Base-by-base conservation (phyloP, 2,797 vertebrate species). In the Ataeniobius toweri region DNA sequence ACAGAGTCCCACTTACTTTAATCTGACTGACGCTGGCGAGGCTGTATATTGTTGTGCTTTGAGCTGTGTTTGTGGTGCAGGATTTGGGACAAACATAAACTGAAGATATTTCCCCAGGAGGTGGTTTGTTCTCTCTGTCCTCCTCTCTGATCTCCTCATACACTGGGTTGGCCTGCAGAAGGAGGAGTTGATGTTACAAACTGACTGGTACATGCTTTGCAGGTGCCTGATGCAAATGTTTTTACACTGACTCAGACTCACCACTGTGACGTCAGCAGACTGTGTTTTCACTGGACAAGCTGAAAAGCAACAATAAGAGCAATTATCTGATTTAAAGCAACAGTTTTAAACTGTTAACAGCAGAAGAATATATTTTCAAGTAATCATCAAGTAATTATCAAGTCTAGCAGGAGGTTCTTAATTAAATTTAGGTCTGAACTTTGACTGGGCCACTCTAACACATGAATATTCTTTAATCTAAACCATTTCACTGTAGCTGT, bases 231-330 rank as follows among this genome's bases (percentile, higher is more conserved):
- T 14, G 5, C 3, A 48, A 3, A 46, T 0, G 14, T n/a, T 70
- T 70, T 28, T 46, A 50, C 13, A 18, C 24, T 26, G 44, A 71
- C 28, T 61, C 58, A 61, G n/a, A 77, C 82, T 18, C 74, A 87
- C 83, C 74, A 18, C 4, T 0, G 2, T 18, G 16, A 20, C 69
- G 12, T 65, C 1, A 0, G 0, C 4, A 0, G 10, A 0, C 3
- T 44, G 9, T 0, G 20, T 10, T 73, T 80, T 71, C 20, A 1
- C 16, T 14, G n/a, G 65, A 73, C 0, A 16, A 0, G 24, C 88
- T 85, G 80, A 68, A 78, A 87, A 26, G 78, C 16, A 7, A 56
- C 10, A 18, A 71, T 3, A 14, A 3, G 10, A 26, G 41, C 6
- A 20, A 48, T 48, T 70, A 36, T 63, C 10, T 67, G 39, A 67